Evolutionary conservation across 2,113 vertebrate genomes (phyloP).

Genomic region (Pluvialis apricaria): DNA sequence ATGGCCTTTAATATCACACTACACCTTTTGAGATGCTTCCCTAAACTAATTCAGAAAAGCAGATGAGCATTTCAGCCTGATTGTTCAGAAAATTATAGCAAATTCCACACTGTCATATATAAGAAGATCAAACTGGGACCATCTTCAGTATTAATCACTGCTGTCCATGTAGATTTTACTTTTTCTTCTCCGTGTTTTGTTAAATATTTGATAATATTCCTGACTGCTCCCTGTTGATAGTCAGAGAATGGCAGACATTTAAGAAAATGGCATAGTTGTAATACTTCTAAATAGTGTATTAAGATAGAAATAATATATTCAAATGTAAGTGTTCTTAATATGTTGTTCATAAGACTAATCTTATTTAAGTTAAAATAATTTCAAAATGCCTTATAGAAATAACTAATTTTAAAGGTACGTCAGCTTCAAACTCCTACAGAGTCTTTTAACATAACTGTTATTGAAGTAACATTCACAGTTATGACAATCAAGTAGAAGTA

Average conservation of each 20-base stretch:
- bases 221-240: background rate
- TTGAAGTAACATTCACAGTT: background rate
- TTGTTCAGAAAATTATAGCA: slow-evolving; percentile 5
- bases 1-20: slow-evolving; percentile 67
- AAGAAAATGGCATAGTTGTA: background rate
- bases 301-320: background rate
- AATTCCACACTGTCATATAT: background rate
- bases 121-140: background rate
- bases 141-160: background rate
- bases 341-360: background rate
- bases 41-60: slow-evolving; percentile 60
- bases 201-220: background rate
- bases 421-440: background rate
- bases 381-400: background rate
- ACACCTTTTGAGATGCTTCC: slow-evolving; percentile 51
- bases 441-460: background rate
- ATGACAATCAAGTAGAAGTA: background rate
- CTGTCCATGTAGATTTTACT: background rate
- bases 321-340: background rate
- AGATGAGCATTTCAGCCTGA: slow-evolving; percentile 18
- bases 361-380: background rate
- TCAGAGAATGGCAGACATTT: background rate
- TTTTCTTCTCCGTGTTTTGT: background rate
- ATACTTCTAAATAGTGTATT: background rate
- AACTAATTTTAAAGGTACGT: background rate